Base-by-base conservation (phyloP, 2,113 vertebrate species). In the Cheirogaleus medius region DNA sequence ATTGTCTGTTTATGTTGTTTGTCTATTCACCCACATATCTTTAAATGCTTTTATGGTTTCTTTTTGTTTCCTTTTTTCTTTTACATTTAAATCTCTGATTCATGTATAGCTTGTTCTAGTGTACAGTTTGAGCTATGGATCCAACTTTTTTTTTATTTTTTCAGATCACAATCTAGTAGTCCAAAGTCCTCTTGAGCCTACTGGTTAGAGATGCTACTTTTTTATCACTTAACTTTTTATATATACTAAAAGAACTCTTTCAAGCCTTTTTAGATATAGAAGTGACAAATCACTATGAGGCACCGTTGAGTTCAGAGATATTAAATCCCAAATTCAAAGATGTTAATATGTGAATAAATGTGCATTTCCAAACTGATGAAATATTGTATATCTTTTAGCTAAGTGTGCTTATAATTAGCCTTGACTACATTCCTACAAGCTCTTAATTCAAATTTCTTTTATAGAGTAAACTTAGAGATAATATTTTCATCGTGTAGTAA, bases 41-140 rank as follows among this genome's bases (percentile, higher is more conserved):
- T 91, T 32, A 83, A 82, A 73, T 63, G 42, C 13, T 74, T 90
- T 91, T 82, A 91, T 29, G 29, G 6, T 88, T 85, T 68, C 34
- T 56, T 63, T 58, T 86, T 25, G 25, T 84, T 37, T 42, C 21
- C 8, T 85, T 87, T 94, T 37, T 8, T n/a, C 60, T 86, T 87
- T 84, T 92, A 87, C 12, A 68, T 77, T 87, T 66, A 71, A 96
- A n/a, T 91, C 14, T 58, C n/a, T 27, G 23, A 9, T 78, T 87
- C 47, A 86, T 86, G 78, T 93, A 82, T n/a, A 58, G 18, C 6
- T 91, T 97, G n/a, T 63, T 91, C 20, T 85, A 78, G 32, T 71
- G 17, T 68, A 77, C 27, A 91, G 23, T 74, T 80, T 83, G 63
- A 78, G 6, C 20, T 60, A 73, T 47, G 69, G 25, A 60, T 49